phyloP scores from a whole-genome alignment of 2,113 vertebrate genomes.

The Dromas ardeola region DNA sequence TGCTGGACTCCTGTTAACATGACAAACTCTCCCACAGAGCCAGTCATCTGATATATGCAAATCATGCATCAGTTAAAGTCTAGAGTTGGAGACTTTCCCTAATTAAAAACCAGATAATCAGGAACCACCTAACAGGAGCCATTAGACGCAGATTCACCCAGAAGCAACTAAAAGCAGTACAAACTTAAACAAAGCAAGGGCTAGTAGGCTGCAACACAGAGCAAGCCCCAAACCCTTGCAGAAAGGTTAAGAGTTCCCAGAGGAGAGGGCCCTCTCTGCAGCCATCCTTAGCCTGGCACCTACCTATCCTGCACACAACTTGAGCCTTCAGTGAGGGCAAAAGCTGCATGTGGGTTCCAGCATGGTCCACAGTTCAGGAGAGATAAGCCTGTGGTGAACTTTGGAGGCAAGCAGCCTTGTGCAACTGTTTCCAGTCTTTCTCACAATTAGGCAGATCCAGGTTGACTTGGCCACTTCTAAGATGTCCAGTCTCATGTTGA shows the following conservation, averaged over 20 bases:
- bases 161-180: not conserved
- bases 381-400: not conserved
- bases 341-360: not conserved
- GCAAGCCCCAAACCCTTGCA: accelerated
- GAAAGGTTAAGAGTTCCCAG: not conserved
- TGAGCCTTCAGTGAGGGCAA: not conserved
- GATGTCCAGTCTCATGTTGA: not conserved
- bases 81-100: not conserved
- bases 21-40: not conserved
- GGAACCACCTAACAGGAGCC: not conserved
- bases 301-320: not conserved
- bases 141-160: not conserved
- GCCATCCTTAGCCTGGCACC: not conserved
- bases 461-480: not conserved
- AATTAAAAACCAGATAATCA: not conserved
- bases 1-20: not conserved
- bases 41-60: not conserved
- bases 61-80: not conserved
- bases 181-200: not conserved
- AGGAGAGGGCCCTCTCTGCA: not conserved
- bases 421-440: not conserved
- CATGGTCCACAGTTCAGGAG: not conserved
- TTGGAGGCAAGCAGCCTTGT: not conserved
- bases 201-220: not conserved
- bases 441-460: not conserved